phyloP scores from a whole-genome alignment of 35 echinoderm and acorn worm species.

The Eucidaris tribuloides region DNA sequence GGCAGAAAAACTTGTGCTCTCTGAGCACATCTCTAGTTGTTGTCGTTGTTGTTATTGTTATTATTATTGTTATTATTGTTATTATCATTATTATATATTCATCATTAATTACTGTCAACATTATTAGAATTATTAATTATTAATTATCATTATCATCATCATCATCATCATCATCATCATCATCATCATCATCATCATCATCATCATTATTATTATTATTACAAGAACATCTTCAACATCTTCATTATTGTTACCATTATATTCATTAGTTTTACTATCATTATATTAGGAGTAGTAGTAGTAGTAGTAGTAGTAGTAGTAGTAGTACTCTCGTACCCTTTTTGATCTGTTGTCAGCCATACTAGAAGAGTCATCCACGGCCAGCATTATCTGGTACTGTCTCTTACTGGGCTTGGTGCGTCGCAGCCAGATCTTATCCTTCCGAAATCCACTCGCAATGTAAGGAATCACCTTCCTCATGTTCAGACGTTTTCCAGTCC shows the following conservation, averaged over 20 bases:
- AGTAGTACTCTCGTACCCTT: conserved; percentile 57
- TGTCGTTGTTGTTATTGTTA: too few relatives aligned
- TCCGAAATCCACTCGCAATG: conserved; percentile 95
- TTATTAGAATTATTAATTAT: not conserved
- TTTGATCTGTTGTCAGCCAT: conserved; percentile 95
- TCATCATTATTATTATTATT: not conserved
- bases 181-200: not conserved
- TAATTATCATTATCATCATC: not conserved
- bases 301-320: not conserved
- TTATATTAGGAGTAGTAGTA: not conserved
- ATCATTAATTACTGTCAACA: too few relatives aligned
- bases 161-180: not conserved
- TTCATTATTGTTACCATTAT: not conserved
- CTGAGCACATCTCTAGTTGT: too few relatives aligned
- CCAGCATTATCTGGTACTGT: conserved; percentile 97
- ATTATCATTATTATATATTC: too few relatives aligned
- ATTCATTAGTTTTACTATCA: not conserved
- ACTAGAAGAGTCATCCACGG: conserved; percentile 98
- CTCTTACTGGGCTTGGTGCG: conserved; percentile 97
- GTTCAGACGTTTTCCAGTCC: conserved; percentile 93
- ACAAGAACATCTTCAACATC: not conserved
- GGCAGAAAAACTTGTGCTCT: too few relatives aligned
- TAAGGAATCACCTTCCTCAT: conserved; percentile 99
- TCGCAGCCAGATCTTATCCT: conserved; percentile 98
- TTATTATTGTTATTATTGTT: too few relatives aligned